Evolutionary conservation across 2,113 vertebrate genomes (phyloP).

Genomic region (Lasiurus cinereus): DNA sequence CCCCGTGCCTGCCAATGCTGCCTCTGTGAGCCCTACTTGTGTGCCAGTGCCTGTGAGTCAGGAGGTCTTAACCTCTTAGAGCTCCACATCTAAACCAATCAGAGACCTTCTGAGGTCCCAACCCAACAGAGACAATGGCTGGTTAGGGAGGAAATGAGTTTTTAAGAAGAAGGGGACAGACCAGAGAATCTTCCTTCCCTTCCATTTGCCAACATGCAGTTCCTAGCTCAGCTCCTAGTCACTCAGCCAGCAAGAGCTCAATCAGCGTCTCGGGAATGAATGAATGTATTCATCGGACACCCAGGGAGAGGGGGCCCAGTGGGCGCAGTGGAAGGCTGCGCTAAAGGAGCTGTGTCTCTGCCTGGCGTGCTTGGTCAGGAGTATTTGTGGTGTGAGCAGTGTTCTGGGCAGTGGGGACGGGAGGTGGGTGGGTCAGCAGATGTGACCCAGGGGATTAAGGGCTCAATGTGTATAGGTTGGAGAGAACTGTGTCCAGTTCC

Average conservation of each 20-base stretch:
- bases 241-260: neutral
- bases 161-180: neutral
- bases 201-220: neutral
- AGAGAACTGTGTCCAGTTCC: neutral
- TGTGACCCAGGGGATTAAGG: neutral
- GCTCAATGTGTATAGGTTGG: neutral
- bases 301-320: neutral
- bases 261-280: neutral
- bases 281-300: neutral
- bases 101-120: neutral
- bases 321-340: fast-evolving
- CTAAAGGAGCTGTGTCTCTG: fast-evolving
- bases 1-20: neutral
- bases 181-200: neutral
- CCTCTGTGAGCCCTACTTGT: neutral
- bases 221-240: neutral
- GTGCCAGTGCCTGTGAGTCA: neutral
- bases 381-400: neutral
- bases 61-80: neutral
- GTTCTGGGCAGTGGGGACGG: neutral
- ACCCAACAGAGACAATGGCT: neutral
- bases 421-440: neutral
- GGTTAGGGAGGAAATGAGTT: neutral
- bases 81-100: neutral
- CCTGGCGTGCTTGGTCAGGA: neutral